Evolutionary conservation across 2,797 vertebrate genomes (phyloP).

Genomic region (Oreonectes daqikongensis): DNA sequence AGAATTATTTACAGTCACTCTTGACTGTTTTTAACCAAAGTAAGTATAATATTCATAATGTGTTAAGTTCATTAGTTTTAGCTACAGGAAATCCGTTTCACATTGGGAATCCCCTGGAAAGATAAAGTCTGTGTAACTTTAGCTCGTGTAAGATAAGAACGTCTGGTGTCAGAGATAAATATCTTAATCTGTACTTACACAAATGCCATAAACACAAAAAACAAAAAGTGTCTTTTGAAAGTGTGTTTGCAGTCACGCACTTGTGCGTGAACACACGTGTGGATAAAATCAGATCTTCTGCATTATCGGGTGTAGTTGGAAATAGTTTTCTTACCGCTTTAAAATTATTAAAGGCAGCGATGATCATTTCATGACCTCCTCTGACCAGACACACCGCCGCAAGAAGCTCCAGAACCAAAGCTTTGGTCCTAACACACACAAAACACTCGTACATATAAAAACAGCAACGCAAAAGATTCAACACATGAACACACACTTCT

Average conservation of each 20-base stretch:
- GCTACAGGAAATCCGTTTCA: background rate
- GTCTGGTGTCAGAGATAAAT: background rate
- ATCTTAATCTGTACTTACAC: background rate
- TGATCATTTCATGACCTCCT: conserved; percentile 91
- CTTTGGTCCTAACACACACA: conserved; percentile 80
- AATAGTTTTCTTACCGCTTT: conserved; percentile 86
- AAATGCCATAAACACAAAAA: background rate
- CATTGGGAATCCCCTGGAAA: background rate
- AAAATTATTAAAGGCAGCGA: conserved; percentile 89
- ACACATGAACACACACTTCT: background rate
- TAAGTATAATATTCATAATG: too few relatives aligned
- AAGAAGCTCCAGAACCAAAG: conserved; percentile 88
- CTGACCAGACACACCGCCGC: conserved; percentile 88
- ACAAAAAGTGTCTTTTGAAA: background rate
- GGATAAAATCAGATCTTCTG: too few relatives aligned
- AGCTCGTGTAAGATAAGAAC: background rate
- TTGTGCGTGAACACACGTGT: too few relatives aligned
- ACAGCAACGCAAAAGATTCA: background rate
- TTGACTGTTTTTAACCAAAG: too few relatives aligned
- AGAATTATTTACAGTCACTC: too few relatives aligned
- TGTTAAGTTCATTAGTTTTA: background rate
- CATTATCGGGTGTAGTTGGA: too few relatives aligned
- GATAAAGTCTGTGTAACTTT: background rate
- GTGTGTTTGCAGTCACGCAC: too few relatives aligned
- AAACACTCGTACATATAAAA: conserved; percentile 19